Evolutionary conservation across 2,797 vertebrate species (phyloP).

Genomic region (Hephaestus fuliginosus): DNA sequence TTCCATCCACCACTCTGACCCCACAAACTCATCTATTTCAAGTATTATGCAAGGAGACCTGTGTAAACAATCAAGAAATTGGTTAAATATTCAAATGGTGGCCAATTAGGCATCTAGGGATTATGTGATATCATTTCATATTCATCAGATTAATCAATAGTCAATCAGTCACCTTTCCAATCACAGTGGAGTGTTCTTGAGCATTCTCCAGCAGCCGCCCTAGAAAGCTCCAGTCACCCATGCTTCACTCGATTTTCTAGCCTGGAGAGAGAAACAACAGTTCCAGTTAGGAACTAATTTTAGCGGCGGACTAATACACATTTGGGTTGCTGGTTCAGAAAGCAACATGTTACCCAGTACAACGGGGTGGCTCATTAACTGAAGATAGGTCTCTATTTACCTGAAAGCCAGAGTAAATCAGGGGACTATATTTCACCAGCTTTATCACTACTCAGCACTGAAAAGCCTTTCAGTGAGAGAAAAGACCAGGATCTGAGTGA

Average conservation of each 20-base stretch:
- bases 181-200: constrained; percentile 96
- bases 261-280: constrained; percentile 78
- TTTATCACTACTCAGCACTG: background rate
- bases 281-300: background rate
- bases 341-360: background rate
- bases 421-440: background rate
- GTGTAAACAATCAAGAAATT: background rate
- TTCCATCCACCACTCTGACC: no score
- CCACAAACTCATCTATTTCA: background rate
- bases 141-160: background rate
- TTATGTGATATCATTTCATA: background rate
- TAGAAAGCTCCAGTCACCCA: constrained; percentile 99
- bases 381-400: background rate
- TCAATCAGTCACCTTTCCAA: constrained; percentile 89
- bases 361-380: background rate
- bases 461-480: background rate
- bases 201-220: constrained; percentile 95
- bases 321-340: background rate
- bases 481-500: background rate
- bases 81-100: background rate
- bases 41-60: background rate
- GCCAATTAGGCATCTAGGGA: no score
- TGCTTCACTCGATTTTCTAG: constrained; percentile 89
- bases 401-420: background rate
- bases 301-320: constrained; percentile 2